Evolutionary conservation across 2,797 vertebrate genomes (phyloP).

Genomic region (Squalus acanthias): DNA sequence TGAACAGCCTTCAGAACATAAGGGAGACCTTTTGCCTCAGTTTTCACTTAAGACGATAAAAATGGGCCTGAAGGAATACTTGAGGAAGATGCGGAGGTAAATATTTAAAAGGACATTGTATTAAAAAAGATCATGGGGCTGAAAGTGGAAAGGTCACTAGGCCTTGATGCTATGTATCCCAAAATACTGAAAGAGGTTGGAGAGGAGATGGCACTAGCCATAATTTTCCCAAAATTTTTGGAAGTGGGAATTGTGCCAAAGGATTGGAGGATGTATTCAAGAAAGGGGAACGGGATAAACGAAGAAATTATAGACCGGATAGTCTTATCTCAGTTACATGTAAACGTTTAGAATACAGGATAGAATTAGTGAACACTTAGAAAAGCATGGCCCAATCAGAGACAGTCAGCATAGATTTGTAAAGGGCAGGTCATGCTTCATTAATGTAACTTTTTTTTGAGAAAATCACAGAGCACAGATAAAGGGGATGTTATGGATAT

Average conservation of each 20-base stretch:
- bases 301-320: not conserved
- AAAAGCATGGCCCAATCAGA: not conserved
- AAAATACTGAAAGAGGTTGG: not conserved
- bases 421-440: not conserved
- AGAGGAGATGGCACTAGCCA: not conserved
- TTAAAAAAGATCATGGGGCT: not conserved
- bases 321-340: conserved; percentile 2
- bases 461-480: too few species aligned
- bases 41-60: not conserved
- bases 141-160: not conserved
- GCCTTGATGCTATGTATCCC: too few species aligned
- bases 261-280: not conserved
- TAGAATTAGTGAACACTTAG: not conserved
- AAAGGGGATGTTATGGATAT: not conserved
- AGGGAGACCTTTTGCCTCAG: not conserved
- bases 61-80: not conserved
- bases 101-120: not conserved
- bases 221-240: not conserved
- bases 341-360: not conserved
- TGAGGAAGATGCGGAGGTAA: not conserved
- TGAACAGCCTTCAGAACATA: not conserved
- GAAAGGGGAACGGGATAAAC: not conserved
- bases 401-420: not conserved
- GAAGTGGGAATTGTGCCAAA: not conserved
- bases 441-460: not conserved